phyloP scores from a whole-genome alignment of 2,113 vertebrate species.

The Cryptomyrus ogoouensis region DNA sequence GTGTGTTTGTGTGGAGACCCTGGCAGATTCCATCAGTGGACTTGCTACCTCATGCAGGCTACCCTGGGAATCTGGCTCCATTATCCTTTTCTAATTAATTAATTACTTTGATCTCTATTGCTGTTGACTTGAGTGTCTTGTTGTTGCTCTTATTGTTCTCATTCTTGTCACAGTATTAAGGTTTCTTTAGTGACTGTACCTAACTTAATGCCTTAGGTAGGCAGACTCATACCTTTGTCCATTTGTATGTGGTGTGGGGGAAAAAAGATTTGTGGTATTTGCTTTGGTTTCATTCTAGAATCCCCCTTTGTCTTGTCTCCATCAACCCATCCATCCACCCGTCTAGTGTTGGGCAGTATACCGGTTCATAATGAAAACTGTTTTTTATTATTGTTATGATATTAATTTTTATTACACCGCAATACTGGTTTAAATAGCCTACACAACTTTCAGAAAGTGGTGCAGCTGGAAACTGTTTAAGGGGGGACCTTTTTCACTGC shows the following conservation, averaged over 20 bases:
- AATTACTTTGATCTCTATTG: conserved; percentile 5
- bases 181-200: neutral
- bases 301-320: neutral
- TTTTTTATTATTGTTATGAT: too few relatives aligned
- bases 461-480: too few relatives aligned
- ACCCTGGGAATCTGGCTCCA: neutral
- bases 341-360: too few relatives aligned
- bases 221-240: neutral
- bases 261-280: neutral
- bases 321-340: neutral
- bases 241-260: neutral
- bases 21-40: neutral
- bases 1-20: neutral
- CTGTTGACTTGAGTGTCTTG: neutral
- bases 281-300: neutral
- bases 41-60: neutral
- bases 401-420: too few relatives aligned
- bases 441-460: too few relatives aligned
- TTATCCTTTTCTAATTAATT: neutral
- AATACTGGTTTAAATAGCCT: too few relatives aligned
- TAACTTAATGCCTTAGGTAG: neutral
- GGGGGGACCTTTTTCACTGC: too few relatives aligned
- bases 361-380: too few relatives aligned
- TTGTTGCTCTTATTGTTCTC: neutral
- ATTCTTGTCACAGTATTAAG: neutral